Percentiles rank a stretch among this genome's conserved stretches.
phyloP scores from a whole-genome alignment of 2,888 invertebrate species.

The Drosophila monieri region DNA sequence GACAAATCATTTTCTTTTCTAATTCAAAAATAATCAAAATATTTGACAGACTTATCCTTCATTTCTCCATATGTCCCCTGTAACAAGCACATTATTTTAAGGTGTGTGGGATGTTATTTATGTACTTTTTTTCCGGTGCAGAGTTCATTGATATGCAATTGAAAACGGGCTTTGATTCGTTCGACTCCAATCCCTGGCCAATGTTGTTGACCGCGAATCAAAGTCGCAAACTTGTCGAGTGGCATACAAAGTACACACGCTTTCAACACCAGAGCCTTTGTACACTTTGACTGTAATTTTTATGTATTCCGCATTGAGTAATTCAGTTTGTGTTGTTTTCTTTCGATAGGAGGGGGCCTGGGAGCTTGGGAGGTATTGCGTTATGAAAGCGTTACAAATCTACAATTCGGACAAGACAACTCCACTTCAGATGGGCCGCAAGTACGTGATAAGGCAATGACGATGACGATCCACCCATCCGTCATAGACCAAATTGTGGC shows the following conservation, averaged over 20 bases:
- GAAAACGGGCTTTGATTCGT: constrained; percentile 2
- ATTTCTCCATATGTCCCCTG: background rate
- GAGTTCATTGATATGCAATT: constrained; percentile 69
- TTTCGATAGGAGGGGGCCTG: constrained; percentile 1
- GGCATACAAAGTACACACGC: constrained; percentile 44
- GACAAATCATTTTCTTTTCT: no score
- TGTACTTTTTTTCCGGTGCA: background rate
- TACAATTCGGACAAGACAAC: constrained; percentile 23
- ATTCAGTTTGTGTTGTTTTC: constrained; percentile 21
- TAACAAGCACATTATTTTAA: background rate
- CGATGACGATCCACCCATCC: constrained; percentile 12
- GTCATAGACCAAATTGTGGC: constrained; percentile 35
- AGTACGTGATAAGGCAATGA: constrained; percentile 40
- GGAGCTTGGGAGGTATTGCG: constrained; percentile 40
- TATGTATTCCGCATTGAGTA: constrained; percentile 43
- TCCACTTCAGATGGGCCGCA: constrained; percentile 28
- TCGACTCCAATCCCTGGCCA: constrained; percentile 33
- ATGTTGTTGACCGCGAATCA: constrained; percentile 67
- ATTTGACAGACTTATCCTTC: background rate
- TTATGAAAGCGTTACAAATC: constrained; percentile 73
- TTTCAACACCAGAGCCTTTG: constrained; percentile 56
- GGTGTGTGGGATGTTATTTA: background rate
- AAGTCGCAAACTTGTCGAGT: constrained; percentile 22
- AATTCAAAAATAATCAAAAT: background rate
- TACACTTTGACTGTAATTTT: constrained; percentile 22